Base-by-base conservation (phyloP, 2,797 vertebrate genomes). In the Paramormyrops hopkinsi region DNA sequence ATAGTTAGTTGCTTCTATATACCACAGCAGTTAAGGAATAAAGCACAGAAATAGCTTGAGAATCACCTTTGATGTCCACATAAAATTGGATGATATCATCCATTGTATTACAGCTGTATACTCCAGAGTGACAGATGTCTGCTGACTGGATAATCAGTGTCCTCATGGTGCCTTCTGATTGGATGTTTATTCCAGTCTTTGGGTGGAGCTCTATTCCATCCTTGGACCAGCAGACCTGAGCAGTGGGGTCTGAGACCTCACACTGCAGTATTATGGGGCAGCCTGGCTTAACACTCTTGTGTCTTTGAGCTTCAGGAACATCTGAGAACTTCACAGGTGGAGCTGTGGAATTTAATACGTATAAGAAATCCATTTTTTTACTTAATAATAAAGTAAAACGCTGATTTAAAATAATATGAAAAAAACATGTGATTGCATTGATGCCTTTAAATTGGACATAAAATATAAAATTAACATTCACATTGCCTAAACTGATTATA, bases 41-140 rank as follows among this genome's bases (percentile, higher is more conserved):
- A 54, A 87, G 51, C 53, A 88, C 22, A 88, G 88, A 91, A 91
- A 92, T 90, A 92, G 91, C 86, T 89, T 0, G 51, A 90, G 91
- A 93, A 96, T 97, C 92, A 97, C 97, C 96, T 91, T 93, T 90
- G 89, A 97, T 96, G 91, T 96, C 95, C 89, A 97, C 92, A 0
- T 94, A 94, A 93, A 97, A 97, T 89, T 92, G 94, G 91, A 95
- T 92, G 33, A 90, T 90, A 88, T 95, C 94, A 29, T 91, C 88
- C 4, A 89, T 29, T 0, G 93, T 86, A 0, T 93, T 90, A 53
- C 96, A 97, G 90, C 93, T 87, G n/a, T 97, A 97, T 88, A 94
- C 92, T 88, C 96, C 96, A 0, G 96, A 90, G 6, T 97, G 95
- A 91, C 94, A 93, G 0, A 88, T 89, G 54, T 86, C 92, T 53